Evolutionary conservation across 2,888 invertebrate genomes (phyloP).

Genomic region (Eupithecia abbreviata): DNA sequence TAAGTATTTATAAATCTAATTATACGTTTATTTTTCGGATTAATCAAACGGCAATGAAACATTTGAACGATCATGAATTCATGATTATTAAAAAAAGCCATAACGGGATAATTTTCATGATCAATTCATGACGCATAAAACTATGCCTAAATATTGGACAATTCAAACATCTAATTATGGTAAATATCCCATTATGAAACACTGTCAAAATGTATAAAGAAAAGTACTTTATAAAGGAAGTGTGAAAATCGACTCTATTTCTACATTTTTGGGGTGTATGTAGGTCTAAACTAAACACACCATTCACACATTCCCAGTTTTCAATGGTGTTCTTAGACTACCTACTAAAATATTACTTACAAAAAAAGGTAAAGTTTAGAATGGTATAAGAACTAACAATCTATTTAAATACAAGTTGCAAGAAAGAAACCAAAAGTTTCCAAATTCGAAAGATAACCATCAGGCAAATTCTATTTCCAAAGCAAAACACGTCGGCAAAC

Average conservation of each 20-base stretch:
- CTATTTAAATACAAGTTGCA: neutral
- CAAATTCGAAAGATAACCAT: conserved; percentile 57
- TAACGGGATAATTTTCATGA: no score
- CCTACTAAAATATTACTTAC: no score
- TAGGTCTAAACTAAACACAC: no score
- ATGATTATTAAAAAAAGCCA: no score
- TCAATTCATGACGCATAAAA: no score
- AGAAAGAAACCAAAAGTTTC: conserved; percentile 40
- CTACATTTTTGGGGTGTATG: neutral
- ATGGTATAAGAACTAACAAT: no score
- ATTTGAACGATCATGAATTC: no score
- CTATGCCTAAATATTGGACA: no score
- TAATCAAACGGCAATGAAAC: neutral
- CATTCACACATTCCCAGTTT: no score
- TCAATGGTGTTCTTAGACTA: no score
- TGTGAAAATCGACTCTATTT: neutral
- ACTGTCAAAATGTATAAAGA: neutral
- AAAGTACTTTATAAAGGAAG: neutral
- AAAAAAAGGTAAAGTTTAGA: no score
- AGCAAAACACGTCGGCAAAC: conserved; percentile 65
- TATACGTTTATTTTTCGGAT: neutral
- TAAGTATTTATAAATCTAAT: neutral
- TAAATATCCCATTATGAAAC: neutral
- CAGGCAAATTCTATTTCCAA: conserved; percentile 59
- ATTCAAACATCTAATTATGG: no score